A percentile compares a stretch with the other conserved stretches of the same genome.
These are phyloP conservation scores for Drosophila austrosaltans DNA, from an alignment of 2,888 invertebrate species.

Conservation along the genomic window DNA sequence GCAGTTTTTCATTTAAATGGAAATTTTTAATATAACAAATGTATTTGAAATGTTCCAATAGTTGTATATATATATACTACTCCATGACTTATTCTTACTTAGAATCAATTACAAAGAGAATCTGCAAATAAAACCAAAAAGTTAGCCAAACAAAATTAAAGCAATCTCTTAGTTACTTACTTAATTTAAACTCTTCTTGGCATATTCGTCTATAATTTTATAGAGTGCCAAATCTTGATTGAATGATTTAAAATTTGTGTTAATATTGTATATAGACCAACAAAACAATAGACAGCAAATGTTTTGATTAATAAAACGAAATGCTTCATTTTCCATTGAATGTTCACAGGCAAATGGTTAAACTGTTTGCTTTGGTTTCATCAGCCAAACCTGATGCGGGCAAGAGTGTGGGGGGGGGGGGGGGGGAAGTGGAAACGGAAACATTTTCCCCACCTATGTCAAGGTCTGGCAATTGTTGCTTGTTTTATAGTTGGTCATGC, in stretches of 20 bases:
- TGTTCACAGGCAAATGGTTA: slow-evolving; percentile 13
- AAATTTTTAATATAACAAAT: no score
- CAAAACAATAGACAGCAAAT: slow-evolving; percentile 61
- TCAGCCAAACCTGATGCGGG: neutral
- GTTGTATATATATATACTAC: no score
- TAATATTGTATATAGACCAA: slow-evolving; percentile 57
- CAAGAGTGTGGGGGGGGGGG: neutral
- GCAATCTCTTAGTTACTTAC: neutral
- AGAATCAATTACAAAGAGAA: no score
- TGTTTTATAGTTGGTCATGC: neutral
- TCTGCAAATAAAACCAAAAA: no score
- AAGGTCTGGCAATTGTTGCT: slow-evolving; percentile 6
- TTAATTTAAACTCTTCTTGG: neutral
- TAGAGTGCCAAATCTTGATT: slow-evolving; percentile 57
- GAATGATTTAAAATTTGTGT: slow-evolving; percentile 52
- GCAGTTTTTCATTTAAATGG: no score
- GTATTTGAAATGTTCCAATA: no score
- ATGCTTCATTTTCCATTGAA: slow-evolving; percentile 51
- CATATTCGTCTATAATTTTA: slow-evolving; percentile 37
- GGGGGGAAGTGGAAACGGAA: neutral
- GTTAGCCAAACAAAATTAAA: no score
- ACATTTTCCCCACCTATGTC: neutral
- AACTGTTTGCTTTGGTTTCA: neutral
- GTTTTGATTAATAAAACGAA: slow-evolving; percentile 56
- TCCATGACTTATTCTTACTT: no score